These are phyloP conservation scores for Erpobdella octoculata DNA, from an alignment of 2,888 invertebrate species.

Conservation along the genomic window DNA sequence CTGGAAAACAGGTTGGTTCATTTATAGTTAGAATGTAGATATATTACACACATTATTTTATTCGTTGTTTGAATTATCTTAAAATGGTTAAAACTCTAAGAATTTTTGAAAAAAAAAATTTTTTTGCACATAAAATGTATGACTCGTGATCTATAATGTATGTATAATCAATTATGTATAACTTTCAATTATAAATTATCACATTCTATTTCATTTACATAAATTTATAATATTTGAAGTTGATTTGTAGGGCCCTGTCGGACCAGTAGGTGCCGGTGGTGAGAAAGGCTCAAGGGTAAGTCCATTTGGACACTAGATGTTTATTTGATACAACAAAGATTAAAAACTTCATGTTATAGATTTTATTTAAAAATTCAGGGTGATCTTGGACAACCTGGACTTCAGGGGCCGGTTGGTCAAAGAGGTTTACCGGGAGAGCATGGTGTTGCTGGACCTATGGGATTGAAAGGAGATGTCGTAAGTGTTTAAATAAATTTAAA, in stretches of 20 bases:
- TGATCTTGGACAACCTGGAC: constrained; percentile 28
- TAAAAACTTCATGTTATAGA: background rate
- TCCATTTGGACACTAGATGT: background rate
- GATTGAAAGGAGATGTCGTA: constrained; percentile 31
- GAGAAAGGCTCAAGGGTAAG: constrained; percentile 36
- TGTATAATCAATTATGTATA: too few relatives aligned
- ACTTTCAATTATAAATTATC: too few relatives aligned
- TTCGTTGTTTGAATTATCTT: background rate
- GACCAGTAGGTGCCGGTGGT: constrained; percentile 33
- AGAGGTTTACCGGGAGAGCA: constrained; percentile 30
- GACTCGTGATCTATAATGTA: too few relatives aligned
- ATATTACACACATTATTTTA: background rate
- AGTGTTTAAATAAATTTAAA: background rate
- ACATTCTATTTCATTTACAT: too few relatives aligned
- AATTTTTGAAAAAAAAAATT: too few relatives aligned
- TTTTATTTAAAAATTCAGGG: constrained; percentile 19
- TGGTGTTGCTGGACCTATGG: constrained; percentile 29
- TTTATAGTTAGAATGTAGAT: background rate
- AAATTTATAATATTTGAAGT: background rate
- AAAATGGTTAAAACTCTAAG: too few relatives aligned
- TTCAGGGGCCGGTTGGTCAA: constrained; percentile 24
- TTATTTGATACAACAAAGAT: background rate
- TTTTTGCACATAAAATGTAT: too few relatives aligned
- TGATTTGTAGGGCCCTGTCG: constrained; percentile 30
- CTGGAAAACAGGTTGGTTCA: constrained; percentile 17